Conservation (phyloP, 2,113 vertebrate genomes). For the Prunella fulvescens region DNA sequence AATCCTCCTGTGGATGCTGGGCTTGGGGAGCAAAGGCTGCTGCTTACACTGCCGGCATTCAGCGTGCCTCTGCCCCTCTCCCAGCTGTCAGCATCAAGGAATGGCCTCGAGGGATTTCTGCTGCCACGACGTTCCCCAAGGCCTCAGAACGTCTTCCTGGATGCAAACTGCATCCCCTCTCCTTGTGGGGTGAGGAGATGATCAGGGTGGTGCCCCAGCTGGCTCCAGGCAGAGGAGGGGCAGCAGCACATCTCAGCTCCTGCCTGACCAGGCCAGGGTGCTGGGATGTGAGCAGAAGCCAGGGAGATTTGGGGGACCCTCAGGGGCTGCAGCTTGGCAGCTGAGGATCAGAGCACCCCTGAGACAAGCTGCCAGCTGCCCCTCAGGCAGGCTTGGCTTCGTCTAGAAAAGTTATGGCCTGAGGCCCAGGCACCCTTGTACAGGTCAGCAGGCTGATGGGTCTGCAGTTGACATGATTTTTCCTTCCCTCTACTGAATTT, state of each 20-base stretch:
- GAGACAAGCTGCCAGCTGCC: neutral
- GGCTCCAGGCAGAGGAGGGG: neutral
- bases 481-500: neutral
- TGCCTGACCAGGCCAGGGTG: neutral
- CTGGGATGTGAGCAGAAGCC: neutral
- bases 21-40: neutral
- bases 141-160: neutral
- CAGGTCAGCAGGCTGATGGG: neutral
- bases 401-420: neutral
- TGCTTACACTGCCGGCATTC: neutral
- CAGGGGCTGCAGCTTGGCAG: neutral
- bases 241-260: neutral
- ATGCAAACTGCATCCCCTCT: neutral
- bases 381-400: neutral
- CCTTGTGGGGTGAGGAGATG: neutral
- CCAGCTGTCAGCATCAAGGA: neutral
- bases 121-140: neutral
- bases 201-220: neutral
- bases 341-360: neutral
- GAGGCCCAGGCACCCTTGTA: too few species aligned
- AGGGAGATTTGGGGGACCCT: neutral
- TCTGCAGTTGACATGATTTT: neutral
- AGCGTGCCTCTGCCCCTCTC: neutral
- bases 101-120: neutral
- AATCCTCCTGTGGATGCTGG: slow-evolving; percentile 18